Evolutionary conservation across 2,888 invertebrate species (phyloP).

Genomic region (Chymomyza procnemis): DNA sequence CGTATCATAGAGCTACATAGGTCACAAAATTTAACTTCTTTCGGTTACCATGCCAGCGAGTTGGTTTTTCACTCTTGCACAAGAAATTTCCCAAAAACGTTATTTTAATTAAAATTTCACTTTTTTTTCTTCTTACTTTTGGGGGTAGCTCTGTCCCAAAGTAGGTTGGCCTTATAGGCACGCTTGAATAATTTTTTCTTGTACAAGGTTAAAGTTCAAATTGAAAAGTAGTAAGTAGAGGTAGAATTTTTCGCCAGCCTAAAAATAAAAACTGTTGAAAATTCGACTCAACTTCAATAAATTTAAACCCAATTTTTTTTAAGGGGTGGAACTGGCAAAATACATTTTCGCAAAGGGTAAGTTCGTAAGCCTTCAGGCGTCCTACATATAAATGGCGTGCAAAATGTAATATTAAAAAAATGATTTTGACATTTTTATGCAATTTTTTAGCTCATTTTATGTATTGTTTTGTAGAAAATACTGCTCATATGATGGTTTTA

Average conservation of each 20-base stretch:
- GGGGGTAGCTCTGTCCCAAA: conserved; percentile 38
- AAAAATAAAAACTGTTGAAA: conserved; percentile 49
- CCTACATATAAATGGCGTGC: conserved; percentile 62
- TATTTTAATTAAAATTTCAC: conserved; percentile 58
- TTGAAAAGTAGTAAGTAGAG: conserved; percentile 37
- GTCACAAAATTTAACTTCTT: conserved; percentile 29
- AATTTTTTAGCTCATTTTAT: conserved; percentile 44
- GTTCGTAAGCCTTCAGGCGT: conserved; percentile 8
- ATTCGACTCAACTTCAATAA: conserved; percentile 34
- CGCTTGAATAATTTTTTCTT: conserved; percentile 59
- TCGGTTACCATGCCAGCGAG: background rate
- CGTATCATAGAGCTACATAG: background rate
- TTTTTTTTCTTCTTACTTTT: too few relatives aligned
- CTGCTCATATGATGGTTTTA: conserved; percentile 54
- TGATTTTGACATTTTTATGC: conserved; percentile 56
- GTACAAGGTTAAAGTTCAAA: conserved; percentile 53
- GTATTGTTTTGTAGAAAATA: conserved; percentile 45
- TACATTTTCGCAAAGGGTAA: conserved; percentile 8
- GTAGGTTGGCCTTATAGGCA: conserved; percentile 20
- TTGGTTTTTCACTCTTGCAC: background rate
- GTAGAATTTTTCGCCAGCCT: conserved; percentile 23
- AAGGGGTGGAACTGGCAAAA: conserved; percentile 59
- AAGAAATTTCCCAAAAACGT: conserved; percentile 10
- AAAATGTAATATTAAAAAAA: conserved; percentile 57
- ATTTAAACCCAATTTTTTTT: conserved; percentile 24